phyloP scores from a whole-genome alignment of 2,113 vertebrate genomes.

The Laticauda colubrina region DNA sequence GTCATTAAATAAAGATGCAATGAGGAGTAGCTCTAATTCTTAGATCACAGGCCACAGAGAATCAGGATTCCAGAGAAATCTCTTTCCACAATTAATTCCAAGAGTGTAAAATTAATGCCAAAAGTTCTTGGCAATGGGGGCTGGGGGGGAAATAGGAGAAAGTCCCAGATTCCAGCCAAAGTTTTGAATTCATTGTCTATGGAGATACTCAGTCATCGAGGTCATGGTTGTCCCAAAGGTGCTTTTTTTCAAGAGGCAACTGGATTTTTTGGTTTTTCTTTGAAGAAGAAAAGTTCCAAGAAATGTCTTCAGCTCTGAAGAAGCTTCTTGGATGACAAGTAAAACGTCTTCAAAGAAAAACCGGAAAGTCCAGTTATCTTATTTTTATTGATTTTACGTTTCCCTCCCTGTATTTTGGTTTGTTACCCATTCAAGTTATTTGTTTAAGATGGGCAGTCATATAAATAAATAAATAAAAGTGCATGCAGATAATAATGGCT shows the following conservation, averaged over 20 bases:
- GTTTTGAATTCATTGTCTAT: not conserved
- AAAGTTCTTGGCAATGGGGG: not conserved
- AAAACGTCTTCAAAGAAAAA: no score
- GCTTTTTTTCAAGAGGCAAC: no score
- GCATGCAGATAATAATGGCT: not conserved
- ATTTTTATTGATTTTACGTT: not conserved
- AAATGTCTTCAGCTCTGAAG: no score
- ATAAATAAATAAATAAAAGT: not conserved
- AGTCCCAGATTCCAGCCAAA: not conserved
- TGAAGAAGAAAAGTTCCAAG: no score
- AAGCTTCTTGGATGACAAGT: no score
- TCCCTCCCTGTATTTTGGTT: not conserved
- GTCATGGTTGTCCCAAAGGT: no score
- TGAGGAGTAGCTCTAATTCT: not conserved
- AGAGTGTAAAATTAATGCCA: not conserved
- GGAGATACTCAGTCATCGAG: no score
- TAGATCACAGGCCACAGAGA: not conserved
- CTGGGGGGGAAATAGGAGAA: not conserved
- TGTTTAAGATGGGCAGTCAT: not conserved
- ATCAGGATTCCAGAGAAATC: not conserved
- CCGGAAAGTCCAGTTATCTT: not conserved
- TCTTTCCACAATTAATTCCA: not conserved
- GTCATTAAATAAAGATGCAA: not conserved
- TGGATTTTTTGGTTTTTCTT: no score
- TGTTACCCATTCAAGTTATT: not conserved